Percentiles rank a stretch among this genome's conserved stretches.
phyloP scores from a whole-genome alignment of 2,113 vertebrate species.

The Arothron firmamentum region DNA sequence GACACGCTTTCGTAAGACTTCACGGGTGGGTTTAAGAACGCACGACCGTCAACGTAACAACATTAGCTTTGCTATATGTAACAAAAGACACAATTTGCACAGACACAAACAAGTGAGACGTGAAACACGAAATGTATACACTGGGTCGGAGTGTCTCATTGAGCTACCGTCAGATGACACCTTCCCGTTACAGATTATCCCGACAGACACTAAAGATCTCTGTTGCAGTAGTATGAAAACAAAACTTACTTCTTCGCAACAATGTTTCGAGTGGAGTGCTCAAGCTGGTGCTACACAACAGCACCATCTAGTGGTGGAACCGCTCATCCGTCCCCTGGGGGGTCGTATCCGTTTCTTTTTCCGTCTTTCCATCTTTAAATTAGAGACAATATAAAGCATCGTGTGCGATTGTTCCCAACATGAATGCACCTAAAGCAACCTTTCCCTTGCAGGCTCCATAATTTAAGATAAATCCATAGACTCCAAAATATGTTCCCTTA shows the following conservation, averaged over 20 bases:
- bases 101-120: conserved; percentile 66
- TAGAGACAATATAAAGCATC: conserved; percentile 56
- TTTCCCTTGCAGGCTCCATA: conserved; percentile 35
- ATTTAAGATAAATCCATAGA: conserved; percentile 19
- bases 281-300: conserved; percentile 26
- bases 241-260: conserved; percentile 25
- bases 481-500: conserved; percentile 67
- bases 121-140: conserved; percentile 59
- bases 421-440: conserved; percentile 26
- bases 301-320: conserved; percentile 52
- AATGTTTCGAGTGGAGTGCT: conserved; percentile 28
- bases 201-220: conserved; percentile 44
- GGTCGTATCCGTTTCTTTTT: conserved; percentile 6
- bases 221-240: conserved; percentile 32
- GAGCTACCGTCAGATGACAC: conserved; percentile 54
- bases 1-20: conserved; percentile 52
- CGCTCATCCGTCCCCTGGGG: conserved; percentile 18
- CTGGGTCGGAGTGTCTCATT: conserved; percentile 50
- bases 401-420: conserved; percentile 29
- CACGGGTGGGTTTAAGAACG: conserved; percentile 55
- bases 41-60: conserved; percentile 63
- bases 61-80: conserved; percentile 57
- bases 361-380: conserved; percentile 2
- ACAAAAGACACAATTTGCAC: conserved; percentile 65
- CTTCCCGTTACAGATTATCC: conserved; percentile 37